phyloP scores from a whole-genome alignment of 2,888 invertebrate genomes.

The Drosophila algonquin region DNA sequence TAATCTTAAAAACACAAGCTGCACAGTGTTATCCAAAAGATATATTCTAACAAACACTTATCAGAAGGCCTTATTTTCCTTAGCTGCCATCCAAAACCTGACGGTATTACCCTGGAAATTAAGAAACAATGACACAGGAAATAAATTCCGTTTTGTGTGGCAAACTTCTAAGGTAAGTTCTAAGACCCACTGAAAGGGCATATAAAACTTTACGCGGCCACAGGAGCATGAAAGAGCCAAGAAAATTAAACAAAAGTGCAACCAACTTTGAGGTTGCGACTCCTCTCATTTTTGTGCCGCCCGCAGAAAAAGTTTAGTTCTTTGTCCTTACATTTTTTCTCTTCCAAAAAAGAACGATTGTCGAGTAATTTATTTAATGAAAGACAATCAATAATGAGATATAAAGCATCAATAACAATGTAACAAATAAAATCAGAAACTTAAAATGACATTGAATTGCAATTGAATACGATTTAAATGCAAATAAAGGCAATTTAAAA shows the following conservation, averaged over 20 bases:
- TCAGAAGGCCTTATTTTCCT: no score
- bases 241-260: slow-evolving; percentile 75
- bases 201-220: slow-evolving; percentile 59
- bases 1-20: no score
- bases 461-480: slow-evolving; percentile 29
- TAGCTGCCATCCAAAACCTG: no score
- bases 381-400: neutral
- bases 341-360: slow-evolving; percentile 14
- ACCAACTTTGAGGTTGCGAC: slow-evolving; percentile 60
- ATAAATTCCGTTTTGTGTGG: neutral
- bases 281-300: slow-evolving; percentile 27
- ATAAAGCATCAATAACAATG: slow-evolving; percentile 1
- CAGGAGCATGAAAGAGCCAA: slow-evolving; percentile 62
- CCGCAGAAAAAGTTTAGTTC: slow-evolving; percentile 34
- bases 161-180: neutral
- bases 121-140: neutral
- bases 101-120: neutral
- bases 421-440: neutral
- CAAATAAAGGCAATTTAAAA: slow-evolving; percentile 37
- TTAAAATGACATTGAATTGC: slow-evolving; percentile 5
- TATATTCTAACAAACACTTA: no score
- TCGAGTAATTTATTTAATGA: slow-evolving; percentile 2
- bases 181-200: neutral
- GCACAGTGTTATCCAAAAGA: no score
- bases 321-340: slow-evolving; percentile 16